Conservation (phyloP, 2,113 vertebrate genomes). For the Epinephelus cyanopodus region DNA sequence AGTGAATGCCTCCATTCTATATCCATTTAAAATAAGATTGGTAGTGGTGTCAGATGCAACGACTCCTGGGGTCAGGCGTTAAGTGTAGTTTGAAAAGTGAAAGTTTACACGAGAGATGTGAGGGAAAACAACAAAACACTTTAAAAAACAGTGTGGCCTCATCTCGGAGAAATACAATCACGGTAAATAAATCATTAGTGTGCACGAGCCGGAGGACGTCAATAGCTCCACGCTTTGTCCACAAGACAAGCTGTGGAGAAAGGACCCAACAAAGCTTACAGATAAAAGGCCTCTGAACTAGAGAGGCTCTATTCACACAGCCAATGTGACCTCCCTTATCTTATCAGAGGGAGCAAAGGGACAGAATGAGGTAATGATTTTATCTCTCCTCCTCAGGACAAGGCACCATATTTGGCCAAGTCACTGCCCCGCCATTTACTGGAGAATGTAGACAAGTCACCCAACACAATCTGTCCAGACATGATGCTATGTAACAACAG, state of each 20-base stretch:
- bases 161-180: conserved; percentile 7
- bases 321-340: conserved; percentile 67
- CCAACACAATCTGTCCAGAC: conserved; percentile 14
- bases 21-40: conserved; percentile 41
- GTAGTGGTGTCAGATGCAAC: conserved; percentile 11
- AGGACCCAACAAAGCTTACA: conserved; percentile 12
- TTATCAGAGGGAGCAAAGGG: conserved; percentile 52
- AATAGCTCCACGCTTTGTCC: conserved; percentile 9
- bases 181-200: conserved; percentile 44
- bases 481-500: conserved; percentile 22
- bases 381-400: conserved; percentile 58
- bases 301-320: conserved; percentile 41
- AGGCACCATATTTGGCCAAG: conserved; percentile 36
- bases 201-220: not conserved
- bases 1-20: conserved; percentile 41
- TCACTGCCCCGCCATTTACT: conserved; percentile 34
- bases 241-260: conserved; percentile 34
- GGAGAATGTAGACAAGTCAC: conserved; percentile 27
- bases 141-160: not conserved
- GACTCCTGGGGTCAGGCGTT: not conserved
- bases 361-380: conserved; percentile 51
- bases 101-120: conserved; percentile 2
- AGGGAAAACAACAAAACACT: not conserved
- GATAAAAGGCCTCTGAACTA: conserved; percentile 53
- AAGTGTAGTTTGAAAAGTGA: conserved; percentile 25